Conservation (phyloP, 2,888 invertebrate genomes). For the Seira ritae region DNA sequence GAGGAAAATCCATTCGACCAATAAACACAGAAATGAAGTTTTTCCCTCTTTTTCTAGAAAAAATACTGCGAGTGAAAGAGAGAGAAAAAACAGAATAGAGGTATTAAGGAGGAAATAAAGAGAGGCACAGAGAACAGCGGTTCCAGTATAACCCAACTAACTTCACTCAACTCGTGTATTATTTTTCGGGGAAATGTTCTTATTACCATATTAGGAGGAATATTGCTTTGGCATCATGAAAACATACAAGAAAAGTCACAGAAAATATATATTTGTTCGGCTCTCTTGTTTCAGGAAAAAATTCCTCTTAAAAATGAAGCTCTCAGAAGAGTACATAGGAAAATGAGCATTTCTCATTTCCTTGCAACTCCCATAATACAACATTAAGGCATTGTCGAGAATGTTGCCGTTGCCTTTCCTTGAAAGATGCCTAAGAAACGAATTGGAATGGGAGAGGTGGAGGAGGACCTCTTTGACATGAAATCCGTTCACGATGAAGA, state of each 20-base stretch:
- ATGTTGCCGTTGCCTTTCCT: neutral
- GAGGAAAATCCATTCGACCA: constrained; percentile 53
- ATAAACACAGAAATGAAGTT: constrained; percentile 57
- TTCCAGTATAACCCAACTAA: neutral
- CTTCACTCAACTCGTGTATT: neutral
- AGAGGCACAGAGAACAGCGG: neutral
- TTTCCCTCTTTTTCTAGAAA: constrained; percentile 24
- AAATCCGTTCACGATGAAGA: constrained; percentile 57
- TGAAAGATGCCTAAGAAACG: neutral
- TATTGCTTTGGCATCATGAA: constrained; percentile 33
- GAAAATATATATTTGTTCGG: neutral
- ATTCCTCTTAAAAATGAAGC: constrained; percentile 29
- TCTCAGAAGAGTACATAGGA: constrained; percentile 51
- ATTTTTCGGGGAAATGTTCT: constrained; percentile 40
- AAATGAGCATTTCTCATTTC: constrained; percentile 37
- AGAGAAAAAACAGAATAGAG: constrained; percentile 25
- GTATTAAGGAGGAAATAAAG: neutral
- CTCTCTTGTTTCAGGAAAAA: constrained; percentile 22
- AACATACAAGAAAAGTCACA: neutral
- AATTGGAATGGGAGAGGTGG: neutral
- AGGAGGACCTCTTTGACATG: constrained; percentile 32
- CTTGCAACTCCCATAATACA: neutral
- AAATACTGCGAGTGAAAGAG: constrained; percentile 37
- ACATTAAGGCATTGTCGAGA: neutral
- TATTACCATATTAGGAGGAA: constrained; percentile 61